Evolutionary conservation across 2,888 invertebrate genomes (phyloP).

Genomic region (Elmis aenea): DNA sequence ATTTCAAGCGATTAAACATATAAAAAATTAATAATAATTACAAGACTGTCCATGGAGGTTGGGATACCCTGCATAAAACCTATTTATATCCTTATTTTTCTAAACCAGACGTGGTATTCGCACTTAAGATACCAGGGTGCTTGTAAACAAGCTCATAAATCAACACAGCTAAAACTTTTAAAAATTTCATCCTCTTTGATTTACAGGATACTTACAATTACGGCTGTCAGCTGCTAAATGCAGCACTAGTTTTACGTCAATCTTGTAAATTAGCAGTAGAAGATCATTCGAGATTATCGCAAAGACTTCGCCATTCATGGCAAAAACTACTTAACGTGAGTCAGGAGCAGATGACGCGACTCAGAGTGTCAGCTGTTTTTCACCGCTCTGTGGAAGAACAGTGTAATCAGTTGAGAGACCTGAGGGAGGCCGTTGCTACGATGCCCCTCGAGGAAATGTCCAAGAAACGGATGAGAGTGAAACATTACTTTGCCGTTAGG

Average conservation of each 20-base stretch:
- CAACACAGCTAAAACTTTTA: too few species aligned
- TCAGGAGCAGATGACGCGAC: constrained; percentile 70
- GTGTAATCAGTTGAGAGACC: constrained; percentile 56
- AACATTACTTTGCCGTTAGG: constrained; percentile 54
- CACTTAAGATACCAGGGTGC: too few species aligned
- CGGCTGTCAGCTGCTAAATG: constrained; percentile 71
- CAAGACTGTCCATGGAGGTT: too few species aligned
- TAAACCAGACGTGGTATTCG: too few species aligned
- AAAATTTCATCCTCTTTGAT: too few species aligned
- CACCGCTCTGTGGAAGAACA: constrained; percentile 65
- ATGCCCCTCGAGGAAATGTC: constrained; percentile 46
- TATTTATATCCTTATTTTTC: too few species aligned
- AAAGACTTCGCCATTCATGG: constrained; percentile 63
- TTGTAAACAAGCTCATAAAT: too few species aligned
- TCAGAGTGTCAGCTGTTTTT: constrained; percentile 71
- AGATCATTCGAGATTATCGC: constrained; percentile 53
- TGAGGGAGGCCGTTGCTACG: constrained; percentile 54
- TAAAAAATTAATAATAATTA: too few species aligned
- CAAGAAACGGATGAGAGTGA: constrained; percentile 47
- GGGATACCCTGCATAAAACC: too few species aligned
- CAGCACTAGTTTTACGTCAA: constrained; percentile 65
- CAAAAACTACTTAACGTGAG: constrained; percentile 62
- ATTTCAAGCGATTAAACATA: too few species aligned
- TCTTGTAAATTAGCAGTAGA: constrained; percentile 62
- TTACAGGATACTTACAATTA: constrained; percentile 74